Conservation (phyloP, 2,113 vertebrate genomes). For the Sorex araneus region DNA sequence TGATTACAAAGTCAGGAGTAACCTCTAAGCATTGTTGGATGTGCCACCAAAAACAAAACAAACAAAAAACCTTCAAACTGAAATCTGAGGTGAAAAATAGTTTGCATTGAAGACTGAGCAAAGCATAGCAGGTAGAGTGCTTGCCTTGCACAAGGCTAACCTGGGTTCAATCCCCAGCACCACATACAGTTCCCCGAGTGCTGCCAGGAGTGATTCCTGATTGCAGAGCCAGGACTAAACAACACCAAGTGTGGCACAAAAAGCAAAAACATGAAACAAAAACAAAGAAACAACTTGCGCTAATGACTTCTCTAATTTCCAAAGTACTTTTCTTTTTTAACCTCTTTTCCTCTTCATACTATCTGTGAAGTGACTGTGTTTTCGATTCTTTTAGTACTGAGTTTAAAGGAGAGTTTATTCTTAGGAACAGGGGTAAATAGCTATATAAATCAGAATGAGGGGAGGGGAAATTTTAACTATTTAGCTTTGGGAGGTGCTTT, state of each 20-base stretch:
- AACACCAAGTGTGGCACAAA: too few species aligned
- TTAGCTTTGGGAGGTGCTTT: conserved; percentile 40
- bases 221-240: too few species aligned
- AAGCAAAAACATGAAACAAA: too few species aligned
- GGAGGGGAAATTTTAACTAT: not conserved
- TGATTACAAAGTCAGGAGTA: too few species aligned
- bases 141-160: too few species aligned
- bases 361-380: conserved; percentile 68
- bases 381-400: conserved; percentile 58
- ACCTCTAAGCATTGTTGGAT: too few species aligned
- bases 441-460: conserved; percentile 40
- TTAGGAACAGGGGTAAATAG: conserved; percentile 38
- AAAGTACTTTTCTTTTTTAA: conserved; percentile 66
- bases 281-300: too few species aligned
- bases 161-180: too few species aligned
- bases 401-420: conserved; percentile 58
- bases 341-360: conserved; percentile 72
- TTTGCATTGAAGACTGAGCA: conserved; percentile 32
- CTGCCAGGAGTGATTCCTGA: too few species aligned
- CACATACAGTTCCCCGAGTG: too few species aligned
- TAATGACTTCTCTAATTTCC: conserved; percentile 70
- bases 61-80: conserved; percentile 36
- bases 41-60: too few species aligned
- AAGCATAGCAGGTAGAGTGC: too few species aligned
- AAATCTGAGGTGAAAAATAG: conserved; percentile 75